These are phyloP conservation scores for Lagopus muta DNA, from an alignment of 2,113 vertebrate species.

Conservation along the genomic window DNA sequence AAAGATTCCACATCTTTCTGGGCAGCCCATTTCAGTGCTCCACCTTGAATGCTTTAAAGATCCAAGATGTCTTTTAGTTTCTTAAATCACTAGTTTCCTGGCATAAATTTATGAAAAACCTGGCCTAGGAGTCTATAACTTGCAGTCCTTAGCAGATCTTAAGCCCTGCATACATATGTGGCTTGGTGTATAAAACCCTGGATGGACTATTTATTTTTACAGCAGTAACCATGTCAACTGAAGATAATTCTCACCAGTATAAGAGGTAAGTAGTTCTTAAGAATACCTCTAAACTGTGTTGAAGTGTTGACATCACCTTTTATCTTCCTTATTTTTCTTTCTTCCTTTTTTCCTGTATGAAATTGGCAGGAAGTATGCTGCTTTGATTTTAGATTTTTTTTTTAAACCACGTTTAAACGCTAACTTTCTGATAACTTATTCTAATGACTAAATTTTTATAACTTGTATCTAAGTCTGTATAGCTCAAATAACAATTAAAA, in stretches of 20 bases:
- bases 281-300: neutral
- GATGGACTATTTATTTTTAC: neutral
- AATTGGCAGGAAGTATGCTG: neutral
- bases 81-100: neutral
- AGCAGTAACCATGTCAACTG: neutral
- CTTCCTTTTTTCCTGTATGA: neutral
- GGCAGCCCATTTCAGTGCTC: too few species aligned
- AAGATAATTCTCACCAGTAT: neutral
- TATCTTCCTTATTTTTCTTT: neutral
- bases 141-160: neutral
- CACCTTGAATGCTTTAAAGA: neutral
- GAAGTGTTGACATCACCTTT: neutral
- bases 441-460: neutral
- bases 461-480: neutral
- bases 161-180: neutral
- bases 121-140: neutral
- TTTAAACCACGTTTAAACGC: neutral
- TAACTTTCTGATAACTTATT: neutral
- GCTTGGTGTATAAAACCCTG: neutral
- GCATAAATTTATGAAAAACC: conserved; percentile 13
- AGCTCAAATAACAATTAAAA: neutral
- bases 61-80: conserved; percentile 37
- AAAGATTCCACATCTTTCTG: too few species aligned
- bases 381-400: neutral
- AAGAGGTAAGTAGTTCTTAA: conserved; percentile 3